Evolutionary conservation across 1,140 invertebrate species (phyloP).

Genomic region (Chionoecetes opilio): DNA sequence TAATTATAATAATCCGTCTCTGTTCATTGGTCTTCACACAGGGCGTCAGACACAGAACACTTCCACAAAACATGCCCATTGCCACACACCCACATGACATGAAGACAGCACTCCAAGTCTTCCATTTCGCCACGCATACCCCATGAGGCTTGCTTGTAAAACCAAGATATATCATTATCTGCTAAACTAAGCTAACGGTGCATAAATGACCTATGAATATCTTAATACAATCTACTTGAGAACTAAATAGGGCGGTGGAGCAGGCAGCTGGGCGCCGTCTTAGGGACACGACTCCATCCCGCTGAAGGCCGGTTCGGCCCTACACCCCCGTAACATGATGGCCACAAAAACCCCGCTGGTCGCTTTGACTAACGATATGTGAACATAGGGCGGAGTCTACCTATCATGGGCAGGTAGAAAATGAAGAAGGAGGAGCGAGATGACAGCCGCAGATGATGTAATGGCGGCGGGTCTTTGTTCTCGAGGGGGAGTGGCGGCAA

Average conservation of each 20-base stretch:
- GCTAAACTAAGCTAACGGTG: slow-evolving; percentile 71
- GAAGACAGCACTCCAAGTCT: too few relatives aligned
- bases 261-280: not conserved
- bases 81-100: not conserved
- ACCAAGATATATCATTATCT: slow-evolving; percentile 56
- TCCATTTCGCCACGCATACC: not conserved
- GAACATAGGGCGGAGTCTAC: slow-evolving; percentile 79
- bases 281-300: not conserved
- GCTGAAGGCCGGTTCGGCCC: not conserved
- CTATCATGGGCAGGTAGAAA: slow-evolving; percentile 79
- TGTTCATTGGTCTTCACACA: not conserved
- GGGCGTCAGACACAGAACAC: not conserved
- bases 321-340: slow-evolving; percentile 66
- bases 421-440: slow-evolving; percentile 79
- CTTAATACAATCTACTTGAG: slow-evolving; percentile 56
- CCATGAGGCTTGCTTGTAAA: not conserved
- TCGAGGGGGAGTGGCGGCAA: slow-evolving; percentile 76
- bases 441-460: slow-evolving; percentile 79
- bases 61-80: not conserved
- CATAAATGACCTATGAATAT: slow-evolving; percentile 74
- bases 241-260: not conserved
- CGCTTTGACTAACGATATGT: slow-evolving; percentile 78
- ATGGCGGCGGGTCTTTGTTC: slow-evolving; percentile 77
- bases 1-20: too few relatives aligned
- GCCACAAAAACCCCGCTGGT: slow-evolving; percentile 73